These are phyloP conservation scores for Scolopax rusticola DNA, from an alignment of 2,797 vertebrate genomes.

Conservation along the genomic window DNA sequence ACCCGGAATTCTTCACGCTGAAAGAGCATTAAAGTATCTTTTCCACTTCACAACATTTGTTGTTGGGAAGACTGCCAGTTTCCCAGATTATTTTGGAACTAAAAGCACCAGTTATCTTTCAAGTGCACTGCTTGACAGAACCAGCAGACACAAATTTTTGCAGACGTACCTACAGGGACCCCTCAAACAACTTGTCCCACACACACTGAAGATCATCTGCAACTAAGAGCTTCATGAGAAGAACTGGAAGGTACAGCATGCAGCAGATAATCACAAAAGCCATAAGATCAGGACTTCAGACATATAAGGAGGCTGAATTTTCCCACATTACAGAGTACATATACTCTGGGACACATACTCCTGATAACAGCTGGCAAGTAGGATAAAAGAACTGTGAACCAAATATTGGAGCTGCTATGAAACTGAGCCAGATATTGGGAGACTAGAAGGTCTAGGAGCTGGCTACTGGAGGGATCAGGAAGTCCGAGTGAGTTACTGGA, in stretches of 20 bases:
- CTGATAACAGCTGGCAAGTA: not conserved
- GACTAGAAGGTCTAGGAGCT: not conserved
- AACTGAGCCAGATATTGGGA: not conserved
- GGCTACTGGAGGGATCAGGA: not conserved
- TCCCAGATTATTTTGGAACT: not conserved
- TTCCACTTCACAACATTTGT: not conserved
- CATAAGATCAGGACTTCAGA: not conserved
- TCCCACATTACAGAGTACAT: not conserved
- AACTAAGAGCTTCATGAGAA: not conserved
- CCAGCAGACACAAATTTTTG: not conserved
- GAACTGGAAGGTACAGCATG: not conserved
- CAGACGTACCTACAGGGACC: not conserved
- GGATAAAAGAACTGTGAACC: not conserved
- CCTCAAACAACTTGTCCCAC: not conserved
- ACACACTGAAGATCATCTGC: not conserved
- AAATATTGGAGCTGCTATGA: not conserved
- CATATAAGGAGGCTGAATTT: not conserved
- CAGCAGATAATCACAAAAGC: not conserved
- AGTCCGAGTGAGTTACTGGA: not conserved
- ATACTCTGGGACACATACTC: not conserved
- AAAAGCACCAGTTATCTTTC: not conserved
- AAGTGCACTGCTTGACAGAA: not conserved
- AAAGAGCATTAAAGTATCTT: not conserved
- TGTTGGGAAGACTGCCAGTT: not conserved
- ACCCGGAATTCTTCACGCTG: not conserved